phyloP scores from a whole-genome alignment of 2,113 vertebrate species.

The Neolamprologus longior region DNA sequence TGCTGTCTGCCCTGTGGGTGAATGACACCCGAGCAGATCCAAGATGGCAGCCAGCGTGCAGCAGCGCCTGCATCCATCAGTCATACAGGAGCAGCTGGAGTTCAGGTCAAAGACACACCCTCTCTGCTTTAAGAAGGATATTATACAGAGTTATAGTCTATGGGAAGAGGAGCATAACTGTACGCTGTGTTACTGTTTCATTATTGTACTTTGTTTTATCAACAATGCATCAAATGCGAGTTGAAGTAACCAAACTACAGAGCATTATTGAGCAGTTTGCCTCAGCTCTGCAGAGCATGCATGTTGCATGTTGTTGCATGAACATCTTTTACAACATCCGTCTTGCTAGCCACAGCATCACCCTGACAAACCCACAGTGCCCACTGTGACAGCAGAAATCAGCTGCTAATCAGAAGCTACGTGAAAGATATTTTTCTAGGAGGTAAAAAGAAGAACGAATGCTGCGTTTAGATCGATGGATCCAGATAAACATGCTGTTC shows the following conservation, averaged over 20 bases:
- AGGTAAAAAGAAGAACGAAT: neutral
- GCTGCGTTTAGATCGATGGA: fast-evolving
- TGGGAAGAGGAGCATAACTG: neutral
- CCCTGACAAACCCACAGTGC: neutral
- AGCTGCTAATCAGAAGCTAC: neutral
- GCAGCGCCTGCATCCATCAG: neutral
- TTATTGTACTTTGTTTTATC: neutral
- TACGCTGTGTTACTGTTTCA: no score
- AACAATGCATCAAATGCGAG: fast-evolving
- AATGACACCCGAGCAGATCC: constrained; percentile 30
- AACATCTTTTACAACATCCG: neutral
- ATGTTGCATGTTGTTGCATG: neutral
- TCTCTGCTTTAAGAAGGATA: neutral
- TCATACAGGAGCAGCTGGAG: constrained; percentile 21
- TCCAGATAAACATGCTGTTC: neutral
- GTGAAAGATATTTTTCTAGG: neutral
- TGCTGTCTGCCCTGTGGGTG: neutral
- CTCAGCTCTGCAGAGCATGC: neutral
- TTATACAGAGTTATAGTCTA: neutral
- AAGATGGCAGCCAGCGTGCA: constrained; percentile 34
- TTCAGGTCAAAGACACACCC: neutral
- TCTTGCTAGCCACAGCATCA: neutral
- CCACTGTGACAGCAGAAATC: neutral
- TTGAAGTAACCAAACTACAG: neutral
- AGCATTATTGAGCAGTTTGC: neutral